Evolutionary conservation across 2,113 vertebrate genomes (phyloP).

Genomic region (Gallinago media): DNA sequence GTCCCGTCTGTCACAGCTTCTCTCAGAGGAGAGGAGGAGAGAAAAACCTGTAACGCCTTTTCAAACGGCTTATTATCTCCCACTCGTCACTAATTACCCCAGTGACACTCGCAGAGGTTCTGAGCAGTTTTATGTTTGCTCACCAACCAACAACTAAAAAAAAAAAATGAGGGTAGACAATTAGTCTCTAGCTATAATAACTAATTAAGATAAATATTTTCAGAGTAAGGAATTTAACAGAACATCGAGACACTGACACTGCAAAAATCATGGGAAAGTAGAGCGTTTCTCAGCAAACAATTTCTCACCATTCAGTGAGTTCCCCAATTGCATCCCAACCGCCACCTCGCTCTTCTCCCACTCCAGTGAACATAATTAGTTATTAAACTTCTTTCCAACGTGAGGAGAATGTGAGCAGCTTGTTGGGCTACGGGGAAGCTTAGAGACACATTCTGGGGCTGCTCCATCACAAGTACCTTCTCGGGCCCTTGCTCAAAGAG

Average conservation of each 20-base stretch:
- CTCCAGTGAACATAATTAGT: background rate
- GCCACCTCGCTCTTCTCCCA: background rate
- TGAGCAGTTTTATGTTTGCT: background rate
- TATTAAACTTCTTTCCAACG: background rate
- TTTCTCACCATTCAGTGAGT: background rate
- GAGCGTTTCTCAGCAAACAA: background rate
- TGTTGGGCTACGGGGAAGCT: background rate
- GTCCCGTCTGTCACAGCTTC: conserved; percentile 9
- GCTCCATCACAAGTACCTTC: background rate
- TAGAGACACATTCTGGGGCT: background rate
- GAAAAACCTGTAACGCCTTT: conserved; percentile 35
- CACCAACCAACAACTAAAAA: background rate
- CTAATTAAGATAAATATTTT: conserved; percentile 54
- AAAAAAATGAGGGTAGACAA: background rate
- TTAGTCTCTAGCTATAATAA: conserved; percentile 29
- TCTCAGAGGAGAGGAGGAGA: conserved; percentile 33
- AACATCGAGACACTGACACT: conserved; percentile 3
- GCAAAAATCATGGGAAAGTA: conserved; percentile 5
- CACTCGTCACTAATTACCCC: conserved; percentile 64
- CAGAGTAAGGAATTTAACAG: background rate
- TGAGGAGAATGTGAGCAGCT: background rate
- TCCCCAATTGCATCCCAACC: background rate
- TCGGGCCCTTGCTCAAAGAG: background rate
- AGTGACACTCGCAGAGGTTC: background rate
- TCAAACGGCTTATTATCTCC: conserved; percentile 61